Evolutionary conservation across 92 coral and sea anemone genomes (phyloP).

Genomic region (Zoanthus sansibaricus): DNA sequence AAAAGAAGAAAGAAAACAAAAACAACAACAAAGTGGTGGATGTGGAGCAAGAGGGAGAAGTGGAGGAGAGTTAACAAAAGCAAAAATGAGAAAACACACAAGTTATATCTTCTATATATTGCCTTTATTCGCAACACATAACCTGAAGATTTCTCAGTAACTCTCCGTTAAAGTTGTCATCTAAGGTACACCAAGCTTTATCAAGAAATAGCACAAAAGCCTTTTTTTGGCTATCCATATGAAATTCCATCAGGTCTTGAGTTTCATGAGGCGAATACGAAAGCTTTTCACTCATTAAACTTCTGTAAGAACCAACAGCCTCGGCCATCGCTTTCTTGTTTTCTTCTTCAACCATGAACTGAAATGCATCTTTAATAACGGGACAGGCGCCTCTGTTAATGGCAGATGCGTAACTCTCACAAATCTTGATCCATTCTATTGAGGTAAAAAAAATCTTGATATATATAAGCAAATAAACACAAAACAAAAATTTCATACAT

Average conservation of each 20-base stretch:
- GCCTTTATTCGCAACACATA: too few relatives aligned
- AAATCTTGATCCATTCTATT: slow-evolving; percentile 43
- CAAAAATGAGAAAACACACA: too few relatives aligned
- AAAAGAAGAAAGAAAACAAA: too few relatives aligned
- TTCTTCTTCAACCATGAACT: slow-evolving; percentile 18
- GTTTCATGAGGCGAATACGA: not conserved
- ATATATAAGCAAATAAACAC: not conserved
- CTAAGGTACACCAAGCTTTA: slow-evolving; percentile 40
- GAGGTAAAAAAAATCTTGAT: not conserved
- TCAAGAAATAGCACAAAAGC: slow-evolving; percentile 3
- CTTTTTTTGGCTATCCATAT: slow-evolving; percentile 35
- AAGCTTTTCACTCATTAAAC: slow-evolving; percentile 6
- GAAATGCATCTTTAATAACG: slow-evolving; percentile 22
- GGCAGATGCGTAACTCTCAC: slow-evolving; percentile 41
- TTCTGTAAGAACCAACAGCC: not conserved
- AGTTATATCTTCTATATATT: too few relatives aligned
- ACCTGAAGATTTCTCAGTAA: not conserved
- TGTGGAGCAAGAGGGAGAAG: too few relatives aligned
- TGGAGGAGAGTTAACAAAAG: too few relatives aligned
- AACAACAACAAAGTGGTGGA: too few relatives aligned
- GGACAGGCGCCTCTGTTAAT: slow-evolving; percentile 45
- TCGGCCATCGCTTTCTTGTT: not conserved
- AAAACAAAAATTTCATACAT: not conserved
- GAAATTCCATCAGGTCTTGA: slow-evolving; percentile 18
- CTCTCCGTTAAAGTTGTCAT: slow-evolving; percentile 29